phyloP scores from a whole-genome alignment of 2,113 vertebrate genomes.

The Dinomys branickii region DNA sequence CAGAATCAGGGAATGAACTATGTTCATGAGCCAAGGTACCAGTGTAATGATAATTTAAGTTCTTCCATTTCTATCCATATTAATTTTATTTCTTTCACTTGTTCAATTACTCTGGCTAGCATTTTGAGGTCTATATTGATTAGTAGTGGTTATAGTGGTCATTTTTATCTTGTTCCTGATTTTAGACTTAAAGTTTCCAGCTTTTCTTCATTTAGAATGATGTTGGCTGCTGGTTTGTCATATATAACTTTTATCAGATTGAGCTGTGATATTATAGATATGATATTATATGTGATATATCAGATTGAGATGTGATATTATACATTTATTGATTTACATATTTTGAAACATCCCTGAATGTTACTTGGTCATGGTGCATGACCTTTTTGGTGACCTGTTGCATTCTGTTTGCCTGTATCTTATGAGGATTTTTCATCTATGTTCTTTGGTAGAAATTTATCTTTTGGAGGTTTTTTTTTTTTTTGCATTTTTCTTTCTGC shows the following conservation, averaged over 20 bases:
- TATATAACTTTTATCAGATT: not conserved
- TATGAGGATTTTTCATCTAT: not conserved
- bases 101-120: not conserved
- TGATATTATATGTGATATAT: too few relatives aligned
- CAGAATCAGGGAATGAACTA: not conserved
- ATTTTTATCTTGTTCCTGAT: not conserved
- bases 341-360: not conserved
- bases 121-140: not conserved
- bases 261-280: too few relatives aligned
- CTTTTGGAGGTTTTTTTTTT: not conserved
- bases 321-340: not conserved
- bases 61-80: not conserved
- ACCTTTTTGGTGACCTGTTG: not conserved
- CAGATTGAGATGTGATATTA: too few relatives aligned
- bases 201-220: not conserved
- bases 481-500: not conserved
- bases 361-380: not conserved
- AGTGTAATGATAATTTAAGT: not conserved
- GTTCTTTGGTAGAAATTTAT: not conserved
- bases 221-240: not conserved
- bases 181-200: not conserved
- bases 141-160: not conserved
- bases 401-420: not conserved
- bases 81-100: not conserved
- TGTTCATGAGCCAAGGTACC: not conserved